Percentiles rank a stretch among this genome's conserved stretches.
These are phyloP conservation scores for Ophraella communa DNA, from an alignment of 2,888 invertebrate species.

Conservation along the genomic window DNA sequence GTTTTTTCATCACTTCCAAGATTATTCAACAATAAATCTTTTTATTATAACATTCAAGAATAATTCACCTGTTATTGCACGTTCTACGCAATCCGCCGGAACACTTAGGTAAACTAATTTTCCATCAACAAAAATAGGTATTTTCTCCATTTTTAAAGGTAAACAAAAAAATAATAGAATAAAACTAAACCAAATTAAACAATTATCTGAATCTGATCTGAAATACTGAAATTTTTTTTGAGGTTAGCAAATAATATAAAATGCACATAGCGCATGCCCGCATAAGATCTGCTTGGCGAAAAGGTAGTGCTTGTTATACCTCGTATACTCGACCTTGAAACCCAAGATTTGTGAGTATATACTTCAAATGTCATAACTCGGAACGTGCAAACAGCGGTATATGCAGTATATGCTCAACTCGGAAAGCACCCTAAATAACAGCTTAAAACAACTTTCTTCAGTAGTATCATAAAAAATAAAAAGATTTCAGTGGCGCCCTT, in stretches of 20 bases:
- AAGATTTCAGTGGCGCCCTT: too few relatives aligned
- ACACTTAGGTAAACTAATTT: neutral
- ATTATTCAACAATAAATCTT: neutral
- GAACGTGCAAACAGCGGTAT: neutral
- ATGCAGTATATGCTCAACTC: neutral
- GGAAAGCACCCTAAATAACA: too few relatives aligned
- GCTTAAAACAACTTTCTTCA: too few relatives aligned
- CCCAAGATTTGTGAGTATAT: neutral
- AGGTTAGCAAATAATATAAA: neutral
- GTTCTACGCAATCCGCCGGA: neutral
- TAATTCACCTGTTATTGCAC: neutral
- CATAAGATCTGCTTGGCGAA: neutral
- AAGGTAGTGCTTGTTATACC: neutral
- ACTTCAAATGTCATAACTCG: neutral
- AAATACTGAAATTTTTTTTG: neutral
- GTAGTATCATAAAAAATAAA: too few relatives aligned
- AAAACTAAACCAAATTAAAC: neutral
- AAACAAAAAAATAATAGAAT: neutral
- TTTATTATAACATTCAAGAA: neutral
- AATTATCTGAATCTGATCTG: neutral
- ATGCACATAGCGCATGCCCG: neutral
- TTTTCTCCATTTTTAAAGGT: neutral
- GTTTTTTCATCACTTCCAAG: too few relatives aligned
- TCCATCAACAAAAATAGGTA: neutral
- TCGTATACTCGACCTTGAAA: neutral